Evolutionary conservation across 2,113 vertebrate species (phyloP).

Genomic region (Ammodytes marinus): DNA sequence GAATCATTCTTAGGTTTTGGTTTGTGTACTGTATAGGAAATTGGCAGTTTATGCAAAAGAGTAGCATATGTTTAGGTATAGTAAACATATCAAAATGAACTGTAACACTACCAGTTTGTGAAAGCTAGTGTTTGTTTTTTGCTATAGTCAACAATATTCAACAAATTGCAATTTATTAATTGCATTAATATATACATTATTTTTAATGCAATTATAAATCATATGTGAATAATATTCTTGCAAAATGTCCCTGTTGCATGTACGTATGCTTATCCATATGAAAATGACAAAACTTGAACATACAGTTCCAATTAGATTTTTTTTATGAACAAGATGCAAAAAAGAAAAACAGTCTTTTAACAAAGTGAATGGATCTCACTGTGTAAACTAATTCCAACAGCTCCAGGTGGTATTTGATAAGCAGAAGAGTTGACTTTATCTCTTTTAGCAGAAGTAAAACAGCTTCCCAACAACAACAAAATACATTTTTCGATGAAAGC

Average conservation of each 20-base stretch:
- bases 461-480: not conserved
- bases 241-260: no score
- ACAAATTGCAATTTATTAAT: no score
- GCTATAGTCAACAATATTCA: no score
- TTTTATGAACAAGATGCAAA: not conserved
- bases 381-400: not conserved
- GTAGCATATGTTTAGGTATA: not conserved
- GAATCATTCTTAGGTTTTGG: not conserved
- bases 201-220: no score
- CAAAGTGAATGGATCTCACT: not conserved
- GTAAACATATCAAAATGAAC: not conserved
- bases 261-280: no score
- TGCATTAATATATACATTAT: no score
- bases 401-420: not conserved
- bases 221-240: no score
- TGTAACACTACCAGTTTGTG: not conserved
- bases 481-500: not conserved
- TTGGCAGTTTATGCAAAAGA: not conserved
- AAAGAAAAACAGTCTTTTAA: not conserved
- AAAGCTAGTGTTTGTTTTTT: no score
- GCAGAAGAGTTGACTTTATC: not conserved
- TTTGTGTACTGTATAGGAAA: not conserved
- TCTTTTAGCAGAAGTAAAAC: not conserved
- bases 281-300: no score
- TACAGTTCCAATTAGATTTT: not conserved